These are phyloP conservation scores for Gopherus flavomarginatus DNA, from an alignment of 2,113 vertebrate species.

Conservation along the genomic window DNA sequence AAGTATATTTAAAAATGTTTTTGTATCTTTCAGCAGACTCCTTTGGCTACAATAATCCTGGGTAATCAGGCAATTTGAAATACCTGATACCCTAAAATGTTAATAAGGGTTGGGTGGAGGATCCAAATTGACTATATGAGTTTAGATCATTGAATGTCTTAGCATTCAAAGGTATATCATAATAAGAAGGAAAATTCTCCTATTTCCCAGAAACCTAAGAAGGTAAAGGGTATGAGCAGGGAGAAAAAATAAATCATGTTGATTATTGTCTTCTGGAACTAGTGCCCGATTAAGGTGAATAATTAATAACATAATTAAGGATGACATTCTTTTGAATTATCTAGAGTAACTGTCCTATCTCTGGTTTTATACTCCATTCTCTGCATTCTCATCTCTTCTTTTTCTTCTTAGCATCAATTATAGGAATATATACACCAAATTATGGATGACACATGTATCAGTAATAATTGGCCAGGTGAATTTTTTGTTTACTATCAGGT, in stretches of 20 bases:
- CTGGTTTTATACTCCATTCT: too few species aligned
- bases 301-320: neutral
- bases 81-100: neutral
- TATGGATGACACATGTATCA: too few species aligned
- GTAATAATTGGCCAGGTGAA: too few species aligned
- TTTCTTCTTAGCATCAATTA: too few species aligned
- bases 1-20: conserved; percentile 73
- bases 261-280: neutral
- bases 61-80: neutral
- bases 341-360: neutral
- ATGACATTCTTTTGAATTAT: neutral
- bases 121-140: neutral
- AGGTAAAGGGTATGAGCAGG: neutral
- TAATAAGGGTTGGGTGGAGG: neutral
- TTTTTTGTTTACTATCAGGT: too few species aligned
- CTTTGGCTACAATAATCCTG: neutral
- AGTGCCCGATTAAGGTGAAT: neutral
- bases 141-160: neutral
- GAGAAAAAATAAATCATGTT: neutral
- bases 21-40: neutral
- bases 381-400: too few species aligned
- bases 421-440: too few species aligned
- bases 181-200: neutral
- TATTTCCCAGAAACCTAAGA: neutral
- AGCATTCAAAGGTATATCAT: neutral